Conservation (phyloP, 1,140 invertebrate species). For the Meteorus sp. region DNA sequence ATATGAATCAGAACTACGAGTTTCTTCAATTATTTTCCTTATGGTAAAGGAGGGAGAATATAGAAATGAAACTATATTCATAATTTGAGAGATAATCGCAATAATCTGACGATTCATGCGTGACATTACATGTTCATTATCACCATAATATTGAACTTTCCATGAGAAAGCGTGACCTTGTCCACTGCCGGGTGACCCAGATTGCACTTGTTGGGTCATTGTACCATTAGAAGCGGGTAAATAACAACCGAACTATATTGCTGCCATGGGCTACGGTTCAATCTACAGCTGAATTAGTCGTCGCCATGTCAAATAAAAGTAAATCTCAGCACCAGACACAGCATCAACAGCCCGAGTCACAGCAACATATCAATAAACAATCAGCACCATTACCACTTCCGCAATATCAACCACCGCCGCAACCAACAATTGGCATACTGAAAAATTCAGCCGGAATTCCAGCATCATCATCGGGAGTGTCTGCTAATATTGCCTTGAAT, state of each 20-base stretch:
- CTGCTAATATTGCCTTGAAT: slow-evolving; percentile 42
- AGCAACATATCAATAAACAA: slow-evolving; percentile 37
- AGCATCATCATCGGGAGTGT: too few species aligned
- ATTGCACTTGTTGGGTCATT: slow-evolving; percentile 4
- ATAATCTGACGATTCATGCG: too few species aligned
- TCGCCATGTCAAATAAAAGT: slow-evolving; percentile 59
- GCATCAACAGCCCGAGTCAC: slow-evolving; percentile 39
- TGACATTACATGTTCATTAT: too few species aligned
- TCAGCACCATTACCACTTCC: slow-evolving; percentile 58
- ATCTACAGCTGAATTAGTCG: slow-evolving; percentile 47
- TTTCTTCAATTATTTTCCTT: too few species aligned
- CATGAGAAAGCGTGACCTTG: neutral
- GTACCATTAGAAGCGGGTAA: slow-evolving; percentile 19
- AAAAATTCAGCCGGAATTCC: slow-evolving; percentile 56
- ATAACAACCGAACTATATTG: slow-evolving; percentile 39
- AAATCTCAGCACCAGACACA: slow-evolving; percentile 52
- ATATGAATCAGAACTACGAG: too few species aligned
- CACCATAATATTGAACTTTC: too few species aligned
- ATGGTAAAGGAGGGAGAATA: too few species aligned
- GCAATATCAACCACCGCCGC: slow-evolving; percentile 68
- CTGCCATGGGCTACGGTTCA: slow-evolving; percentile 53
- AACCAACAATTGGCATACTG: slow-evolving; percentile 61
- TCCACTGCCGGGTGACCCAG: slow-evolving; percentile 8
- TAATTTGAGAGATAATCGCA: too few species aligned
- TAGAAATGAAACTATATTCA: too few species aligned